These are phyloP conservation scores for Brachionus paranguensis DNA, from an alignment of 1,140 invertebrate genomes.

Conservation along the genomic window DNA sequence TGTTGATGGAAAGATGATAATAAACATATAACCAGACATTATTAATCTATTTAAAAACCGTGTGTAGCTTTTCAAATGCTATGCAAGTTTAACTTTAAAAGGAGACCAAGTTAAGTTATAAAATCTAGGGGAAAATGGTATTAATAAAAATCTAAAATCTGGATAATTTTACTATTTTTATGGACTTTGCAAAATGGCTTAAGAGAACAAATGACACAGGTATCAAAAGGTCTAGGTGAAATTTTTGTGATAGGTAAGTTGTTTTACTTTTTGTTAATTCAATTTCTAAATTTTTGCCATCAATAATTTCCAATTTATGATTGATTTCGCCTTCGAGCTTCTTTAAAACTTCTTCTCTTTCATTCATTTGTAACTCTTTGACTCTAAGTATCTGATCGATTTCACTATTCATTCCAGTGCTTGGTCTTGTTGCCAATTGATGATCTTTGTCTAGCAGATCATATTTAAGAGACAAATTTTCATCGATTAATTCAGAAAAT, in stretches of 20 bases:
- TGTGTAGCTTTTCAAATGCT: no score
- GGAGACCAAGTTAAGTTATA: no score
- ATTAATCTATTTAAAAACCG: no score
- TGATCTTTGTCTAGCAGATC: slow-evolving; percentile 25
- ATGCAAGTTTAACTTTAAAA: no score
- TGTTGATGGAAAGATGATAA: no score
- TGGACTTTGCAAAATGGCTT: neutral
- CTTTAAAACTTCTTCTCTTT: neutral
- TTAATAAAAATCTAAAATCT: no score
- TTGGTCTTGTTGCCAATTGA: neutral
- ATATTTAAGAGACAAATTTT: neutral
- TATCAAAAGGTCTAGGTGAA: neutral
- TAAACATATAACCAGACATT: no score
- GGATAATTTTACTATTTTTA: no score
- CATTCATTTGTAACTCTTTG: neutral
- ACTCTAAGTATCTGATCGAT: neutral
- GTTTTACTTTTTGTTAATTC: neutral
- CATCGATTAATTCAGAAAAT: slow-evolving; percentile 1
- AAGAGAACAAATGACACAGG: neutral
- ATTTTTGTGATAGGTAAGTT: neutral
- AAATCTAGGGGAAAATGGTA: no score
- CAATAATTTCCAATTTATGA: neutral
- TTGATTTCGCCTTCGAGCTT: neutral
- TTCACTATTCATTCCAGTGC: neutral
- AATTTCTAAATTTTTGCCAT: neutral